Conservation (phyloP, 2,888 invertebrate genomes). For the Rhagium mordax region DNA sequence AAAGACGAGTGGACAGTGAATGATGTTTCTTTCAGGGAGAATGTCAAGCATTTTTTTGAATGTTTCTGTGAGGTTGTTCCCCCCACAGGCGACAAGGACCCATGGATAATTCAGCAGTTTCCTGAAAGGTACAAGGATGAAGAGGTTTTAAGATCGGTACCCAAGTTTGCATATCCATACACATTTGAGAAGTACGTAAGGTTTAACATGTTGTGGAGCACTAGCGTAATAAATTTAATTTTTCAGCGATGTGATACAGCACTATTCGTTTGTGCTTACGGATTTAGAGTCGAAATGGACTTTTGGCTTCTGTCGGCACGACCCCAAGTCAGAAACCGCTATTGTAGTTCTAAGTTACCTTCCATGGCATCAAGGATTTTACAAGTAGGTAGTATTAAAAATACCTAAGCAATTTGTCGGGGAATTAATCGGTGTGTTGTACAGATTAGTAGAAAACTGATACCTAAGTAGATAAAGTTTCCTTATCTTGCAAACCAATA, state of each 20-base stretch:
- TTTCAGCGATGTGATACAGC: constrained; percentile 88
- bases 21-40: constrained; percentile 75
- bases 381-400: constrained; percentile 77
- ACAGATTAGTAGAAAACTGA: neutral
- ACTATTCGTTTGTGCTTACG: constrained; percentile 97
- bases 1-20: neutral
- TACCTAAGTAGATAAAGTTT: neutral
- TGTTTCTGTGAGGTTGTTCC: constrained; percentile 87
- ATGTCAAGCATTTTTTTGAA: constrained; percentile 85
- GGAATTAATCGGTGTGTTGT: neutral
- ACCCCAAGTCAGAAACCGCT: constrained; percentile 90
- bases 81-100: constrained; percentile 76
- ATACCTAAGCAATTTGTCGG: neutral
- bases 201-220: neutral
- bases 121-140: constrained; percentile 88
- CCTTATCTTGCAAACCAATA: neutral
- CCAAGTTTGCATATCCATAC: constrained; percentile 93
- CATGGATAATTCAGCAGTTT: constrained; percentile 87
- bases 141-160: constrained; percentile 88
- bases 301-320: constrained; percentile 97
- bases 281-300: constrained; percentile 96
- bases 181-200: constrained; percentile 79
- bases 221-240: constrained; percentile 23
- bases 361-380: constrained; percentile 98
- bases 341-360: constrained; percentile 89